Evolutionary conservation across 2,888 invertebrate species (phyloP), one percentile per base, ranked within the genome.

Genomic region (Thymelicus sylvestris): DNA sequence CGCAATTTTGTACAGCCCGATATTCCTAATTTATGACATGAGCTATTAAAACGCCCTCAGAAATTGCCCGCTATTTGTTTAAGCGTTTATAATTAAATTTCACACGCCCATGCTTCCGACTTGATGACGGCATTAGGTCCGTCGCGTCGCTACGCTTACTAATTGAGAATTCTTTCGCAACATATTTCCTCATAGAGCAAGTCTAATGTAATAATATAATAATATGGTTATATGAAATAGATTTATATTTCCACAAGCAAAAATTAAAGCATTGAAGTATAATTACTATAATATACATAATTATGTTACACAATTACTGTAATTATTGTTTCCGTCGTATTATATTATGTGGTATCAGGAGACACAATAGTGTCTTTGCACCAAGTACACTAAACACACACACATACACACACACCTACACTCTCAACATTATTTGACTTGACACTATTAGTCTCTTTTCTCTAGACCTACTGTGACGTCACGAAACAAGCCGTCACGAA

Each of bases 61-160:
- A 59, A 64, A 64, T 52, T 10, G 64, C 52, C 64, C 24, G 44
- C 64, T 52, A 63, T 64, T 50, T 52, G 39, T 64, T 15, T 64
- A 64, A 62, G 50, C 52, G 64, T 39, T 50, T 64, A 50, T 64
- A 64, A 63, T 64, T 64, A 64, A 64, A 64, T 64, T 64, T 64
- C 52, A 50, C 64, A 64, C 64, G 64, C 50, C 50, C 64, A 64
- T 39, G 52, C 64, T 47, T 52, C 48, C 10, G 19, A 50, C 15
- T 50, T 64, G 52, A 64, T 64, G 64, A 64, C 64, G 39, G 15
- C 64, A 64, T 64, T 64, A 64, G 38, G 64, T 64, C 38, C 63
- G 63, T 15, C 62, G 62, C 63, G 63, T 15, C 62, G 62, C 38
- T 38, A 5, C 38, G 64, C 63, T 52, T 39, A 8, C 38, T 50